phyloP scores from a whole-genome alignment of 1,140 invertebrate species.

The Drosophila watanabei region DNA sequence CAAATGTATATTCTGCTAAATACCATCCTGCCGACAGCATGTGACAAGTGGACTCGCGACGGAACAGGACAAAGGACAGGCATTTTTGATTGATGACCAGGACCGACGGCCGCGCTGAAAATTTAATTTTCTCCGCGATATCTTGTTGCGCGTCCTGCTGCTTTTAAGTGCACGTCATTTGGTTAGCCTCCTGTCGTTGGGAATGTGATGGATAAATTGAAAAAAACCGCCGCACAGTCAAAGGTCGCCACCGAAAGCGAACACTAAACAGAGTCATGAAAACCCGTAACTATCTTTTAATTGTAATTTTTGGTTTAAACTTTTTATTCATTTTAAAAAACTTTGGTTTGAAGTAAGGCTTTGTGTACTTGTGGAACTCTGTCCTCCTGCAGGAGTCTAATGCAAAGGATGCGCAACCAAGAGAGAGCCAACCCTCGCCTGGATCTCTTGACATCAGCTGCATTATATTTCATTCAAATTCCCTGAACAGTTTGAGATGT shows the following conservation, averaged over 20 bases:
- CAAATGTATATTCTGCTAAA: constrained; percentile 66
- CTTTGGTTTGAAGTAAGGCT: no score
- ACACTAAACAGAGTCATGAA: no score
- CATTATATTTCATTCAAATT: no score
- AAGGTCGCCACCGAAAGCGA: neutral
- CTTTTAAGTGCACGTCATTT: constrained; percentile 58
- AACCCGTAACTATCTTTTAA: no score
- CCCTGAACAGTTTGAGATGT: neutral
- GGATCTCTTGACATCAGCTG: no score
- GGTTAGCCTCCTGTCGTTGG: constrained; percentile 19
- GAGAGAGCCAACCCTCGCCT: no score
- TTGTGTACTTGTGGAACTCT: no score
- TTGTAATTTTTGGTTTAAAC: no score
- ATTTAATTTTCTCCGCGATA: constrained; percentile 68
- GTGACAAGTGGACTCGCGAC: constrained; percentile 28
- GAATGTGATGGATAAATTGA: constrained; percentile 42
- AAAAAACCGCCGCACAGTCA: constrained; percentile 30
- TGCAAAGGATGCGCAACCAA: no score
- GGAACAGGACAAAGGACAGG: constrained; percentile 3
- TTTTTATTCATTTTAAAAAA: no score
- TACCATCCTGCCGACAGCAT: constrained; percentile 36
- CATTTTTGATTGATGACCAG: constrained; percentile 74
- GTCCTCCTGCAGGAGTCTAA: no score
- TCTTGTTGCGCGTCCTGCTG: constrained; percentile 66
- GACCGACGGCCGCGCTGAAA: constrained; percentile 33